Base-by-base conservation (phyloP, 2,797 vertebrate species). In the Somateria mollissima region DNA sequence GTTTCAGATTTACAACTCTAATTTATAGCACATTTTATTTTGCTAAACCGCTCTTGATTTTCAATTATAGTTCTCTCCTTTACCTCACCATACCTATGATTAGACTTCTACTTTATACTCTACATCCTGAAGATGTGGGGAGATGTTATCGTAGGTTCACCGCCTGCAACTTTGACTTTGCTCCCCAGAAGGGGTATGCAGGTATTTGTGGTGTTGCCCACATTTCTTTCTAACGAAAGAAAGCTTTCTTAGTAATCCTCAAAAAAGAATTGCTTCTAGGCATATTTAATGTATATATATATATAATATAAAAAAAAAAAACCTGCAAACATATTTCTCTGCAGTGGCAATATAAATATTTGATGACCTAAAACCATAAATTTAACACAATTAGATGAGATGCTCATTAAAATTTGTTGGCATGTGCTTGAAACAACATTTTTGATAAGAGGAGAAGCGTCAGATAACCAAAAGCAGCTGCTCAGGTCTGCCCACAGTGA, bases 381-480 rank as follows among this genome's bases (percentile, higher is more conserved):
- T 75, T 60, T 65, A 58, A 81, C 94, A 91, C 62, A 85, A 77
- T 69, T 87, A 80, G 53, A 72, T 87, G 75, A 78, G 34, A 8
- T 58, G 22, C 66, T 86, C 66, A 60, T 24, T 78, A 47, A 84
- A 91, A 86, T 89, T 84, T n/a, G 5, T 65, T 89, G 58, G 61
- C 51, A 49, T 76, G 32, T 45, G 43, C 76, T 88, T 94, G 82
- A 81, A 94, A 90, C 57, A 83, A 65, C 51, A 73, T 85, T 93
- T 92, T 82, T 84, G 71, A 67, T 96, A 57, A 2, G 43, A 70
- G 57, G 61, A 75, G 84, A 92, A 84, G 84, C 39, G 76, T 56
- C 4, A 2, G 66, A 57, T 92, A 94, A 91, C 56, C 60, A 73
- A 71, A 92, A 90, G 60, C 94, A 88, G 77, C 83, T 92, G 77